Evolutionary conservation across 2,113 vertebrate species (phyloP).

Genomic region (Arenaria interpres): DNA sequence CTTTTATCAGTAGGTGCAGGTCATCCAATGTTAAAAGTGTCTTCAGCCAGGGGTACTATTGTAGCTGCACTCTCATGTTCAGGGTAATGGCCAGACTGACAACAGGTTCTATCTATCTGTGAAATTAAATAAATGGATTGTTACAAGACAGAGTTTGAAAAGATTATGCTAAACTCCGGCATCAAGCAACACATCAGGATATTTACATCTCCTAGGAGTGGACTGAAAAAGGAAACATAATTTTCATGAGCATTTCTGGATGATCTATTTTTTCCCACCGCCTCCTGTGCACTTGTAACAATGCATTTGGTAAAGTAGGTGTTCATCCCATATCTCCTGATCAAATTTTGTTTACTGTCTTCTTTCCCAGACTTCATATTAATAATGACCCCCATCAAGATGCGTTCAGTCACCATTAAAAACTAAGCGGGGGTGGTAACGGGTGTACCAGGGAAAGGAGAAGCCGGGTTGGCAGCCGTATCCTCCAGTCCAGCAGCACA

Average conservation of each 20-base stretch:
- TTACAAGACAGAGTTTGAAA: neutral
- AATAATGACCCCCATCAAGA: constrained; percentile 1
- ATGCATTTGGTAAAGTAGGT: constrained; percentile 30
- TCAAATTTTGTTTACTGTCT: constrained; percentile 57
- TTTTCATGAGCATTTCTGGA: neutral
- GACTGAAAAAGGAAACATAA: neutral
- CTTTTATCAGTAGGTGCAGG: neutral
- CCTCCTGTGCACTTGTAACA: constrained; percentile 24
- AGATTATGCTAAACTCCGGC: neutral
- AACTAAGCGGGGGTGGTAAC: neutral
- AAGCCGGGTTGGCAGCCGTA: neutral
- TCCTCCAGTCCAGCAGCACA: neutral
- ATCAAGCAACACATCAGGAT: neutral
- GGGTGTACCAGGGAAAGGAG: neutral
- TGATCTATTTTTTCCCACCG: neutral
- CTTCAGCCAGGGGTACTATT: neutral
- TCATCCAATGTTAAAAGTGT: neutral
- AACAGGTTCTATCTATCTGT: neutral
- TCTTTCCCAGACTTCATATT: neutral
- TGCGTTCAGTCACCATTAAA: neutral
- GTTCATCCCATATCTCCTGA: constrained; percentile 51
- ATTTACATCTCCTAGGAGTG: neutral
- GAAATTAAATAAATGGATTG: neutral
- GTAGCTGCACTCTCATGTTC: neutral
- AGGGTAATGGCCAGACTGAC: neutral